Base-by-base conservation (phyloP, 2,888 invertebrate genomes). In the Poecilus cupreus region DNA sequence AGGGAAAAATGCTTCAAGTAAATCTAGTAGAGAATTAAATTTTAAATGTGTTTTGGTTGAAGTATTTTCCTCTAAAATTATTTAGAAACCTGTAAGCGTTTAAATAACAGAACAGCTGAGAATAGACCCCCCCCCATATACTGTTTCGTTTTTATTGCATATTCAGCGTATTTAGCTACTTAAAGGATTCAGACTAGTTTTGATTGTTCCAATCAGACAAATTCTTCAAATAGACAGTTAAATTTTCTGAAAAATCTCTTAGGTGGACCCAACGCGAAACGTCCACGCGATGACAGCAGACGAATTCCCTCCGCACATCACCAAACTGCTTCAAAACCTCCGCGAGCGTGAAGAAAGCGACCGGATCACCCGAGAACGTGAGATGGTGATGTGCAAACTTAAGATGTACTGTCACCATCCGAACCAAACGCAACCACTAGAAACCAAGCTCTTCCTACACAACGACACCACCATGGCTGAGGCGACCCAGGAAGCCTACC, bases 241-340 rank as follows among this genome's bases (percentile, higher is more conserved):
- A 32, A 32, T 6, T 46, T 18, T 5, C 18, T n/a, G 94, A 95
- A 88, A 32, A 32, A 32, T 46, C 51, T 5, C 18, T n/a, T 94
- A 95, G 88, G 92, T 94, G 60, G 94, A 94, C 88, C 89, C 90
- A 64, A 90, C 90, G 64, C 89, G 92, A 24, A 95, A 95, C 86
- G 90, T 91, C 82, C 88, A 90, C n/a, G 92, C 93, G 1, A 93
- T 94, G 87, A 91, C 91, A 54, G 89, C 90, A 0, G 91, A 92
- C n/a, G 92, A 94, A 39, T 94, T 97, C 85, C 96, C 97, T 0
- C 90, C 91, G 46, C 95, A 96, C 87, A 93, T 97, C 6, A 85
- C 92, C 88, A 89, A 90, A 24, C 88, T 95, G 75, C 88, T 95
- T 84, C 89, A 92, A 64, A 91, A 92, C 82, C 91, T 96, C 87